These are phyloP conservation scores for Salarias fasciatus DNA, from an alignment of 2,797 vertebrate genomes.

Conservation along the genomic window DNA sequence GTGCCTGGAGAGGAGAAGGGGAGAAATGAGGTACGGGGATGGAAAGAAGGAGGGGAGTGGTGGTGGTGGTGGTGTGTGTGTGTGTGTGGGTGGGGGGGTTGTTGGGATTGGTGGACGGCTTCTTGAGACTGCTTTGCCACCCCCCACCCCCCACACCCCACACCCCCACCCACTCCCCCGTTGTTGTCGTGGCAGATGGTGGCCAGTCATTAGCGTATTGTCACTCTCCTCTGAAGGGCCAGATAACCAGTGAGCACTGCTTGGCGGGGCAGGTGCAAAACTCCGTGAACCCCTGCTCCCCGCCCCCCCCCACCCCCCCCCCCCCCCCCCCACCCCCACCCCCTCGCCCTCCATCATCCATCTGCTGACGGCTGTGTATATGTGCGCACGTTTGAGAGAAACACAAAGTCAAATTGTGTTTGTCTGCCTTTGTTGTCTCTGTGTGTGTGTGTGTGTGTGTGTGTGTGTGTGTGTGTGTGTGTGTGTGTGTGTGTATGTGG, in stretches of 20 bases:
- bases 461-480: neutral
- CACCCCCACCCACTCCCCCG: conserved; percentile 60
- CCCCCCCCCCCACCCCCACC: conserved; percentile 57
- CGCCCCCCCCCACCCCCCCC: conserved; percentile 30
- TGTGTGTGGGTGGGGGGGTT: conserved; percentile 26
- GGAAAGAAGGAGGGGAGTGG: conserved; percentile 8
- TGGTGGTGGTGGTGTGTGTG: conserved; percentile 36
- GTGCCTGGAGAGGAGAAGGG: conserved; percentile 47
- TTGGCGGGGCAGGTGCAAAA: conserved; percentile 87
- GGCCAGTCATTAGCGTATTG: conserved; percentile 88
- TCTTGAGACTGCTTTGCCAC: conserved; percentile 58
- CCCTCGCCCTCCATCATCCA: conserved; percentile 51
- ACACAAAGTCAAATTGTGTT: conserved; percentile 38
- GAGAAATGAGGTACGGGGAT: conserved; percentile 5
- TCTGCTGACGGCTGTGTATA: conserved; percentile 61
- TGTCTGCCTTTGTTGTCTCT: conserved; percentile 6
- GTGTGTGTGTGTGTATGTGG: too few relatives aligned
- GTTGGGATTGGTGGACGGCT: conserved; percentile 34
- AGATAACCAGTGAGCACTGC: conserved; percentile 84
- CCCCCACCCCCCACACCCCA: conserved; percentile 48
- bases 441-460: neutral
- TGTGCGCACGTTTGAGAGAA: conserved; percentile 38
- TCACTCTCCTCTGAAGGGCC: conserved; percentile 84
- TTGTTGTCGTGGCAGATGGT: conserved; percentile 85
- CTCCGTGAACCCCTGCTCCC: conserved; percentile 83